Base-by-base conservation (phyloP, 2,888 invertebrate genomes). In the Pycnomerus fuliginosus region DNA sequence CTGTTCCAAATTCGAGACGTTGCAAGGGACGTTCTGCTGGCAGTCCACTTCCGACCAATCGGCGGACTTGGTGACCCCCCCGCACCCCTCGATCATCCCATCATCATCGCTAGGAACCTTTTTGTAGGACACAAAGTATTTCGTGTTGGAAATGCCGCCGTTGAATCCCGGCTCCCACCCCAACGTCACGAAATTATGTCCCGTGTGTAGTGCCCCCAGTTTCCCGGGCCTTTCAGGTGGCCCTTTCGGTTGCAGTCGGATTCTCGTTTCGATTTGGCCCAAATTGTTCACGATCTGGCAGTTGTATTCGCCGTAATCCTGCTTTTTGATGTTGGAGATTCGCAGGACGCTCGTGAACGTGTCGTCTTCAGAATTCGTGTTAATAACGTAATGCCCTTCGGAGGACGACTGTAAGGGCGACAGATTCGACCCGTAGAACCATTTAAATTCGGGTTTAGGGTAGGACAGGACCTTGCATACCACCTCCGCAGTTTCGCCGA, bases 151-250 rank as follows among this genome's bases (percentile, higher is more conserved):
- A 38, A 91, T 73, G 0, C 94, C 94, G 0, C 94, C 94, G 68
- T 94, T 90, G 67, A 94, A 95, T 0, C 93, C 93, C 0, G 90
- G 83, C 61, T 89, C 87, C 93, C 93, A 94, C 43, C 81, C 79
- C 12, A 94, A 74, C 0, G 87, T 84, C 0, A 92, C 88, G 62
- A 80, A 87, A 40, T 85, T 86, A 8, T 86, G 85, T 0, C 90
- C 90, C 0, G 87, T 80, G 63, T 85, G 84, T 43, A 85, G 76
- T 5, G 87, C 82, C 2, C 80, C 76, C 14, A 92, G 70, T 45
- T 84, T 81, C 3, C 80, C 82, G 0, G 94, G 93, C 42, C 84
- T 80, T 63, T 93, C 93, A 0, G 94, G 94, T 0, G 89, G 81
- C 2, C 93, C 91, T 72, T 92, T 92, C 0, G 88, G 84, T 65